phyloP scores from a whole-genome alignment of 2,797 vertebrate species.

The Syndactyla subalaris region DNA sequence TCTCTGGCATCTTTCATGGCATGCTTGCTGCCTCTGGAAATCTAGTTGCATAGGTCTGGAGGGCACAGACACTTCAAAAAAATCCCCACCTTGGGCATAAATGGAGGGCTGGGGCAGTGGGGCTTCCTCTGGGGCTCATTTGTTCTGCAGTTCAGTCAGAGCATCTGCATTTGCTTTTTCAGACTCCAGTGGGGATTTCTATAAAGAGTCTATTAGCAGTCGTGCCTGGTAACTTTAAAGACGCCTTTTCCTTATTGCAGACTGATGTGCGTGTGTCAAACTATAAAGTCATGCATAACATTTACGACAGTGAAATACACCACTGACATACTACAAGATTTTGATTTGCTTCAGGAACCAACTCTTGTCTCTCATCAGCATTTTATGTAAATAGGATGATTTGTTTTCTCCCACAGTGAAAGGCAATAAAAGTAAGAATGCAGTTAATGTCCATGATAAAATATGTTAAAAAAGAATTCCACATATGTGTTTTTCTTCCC shows the following conservation, averaged over 20 bases:
- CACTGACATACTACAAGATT: not conserved
- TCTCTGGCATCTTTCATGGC: not conserved
- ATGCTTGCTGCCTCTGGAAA: not conserved
- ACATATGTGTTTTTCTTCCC: not conserved
- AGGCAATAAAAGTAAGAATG: conserved; percentile 9
- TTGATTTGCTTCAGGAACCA: conserved; percentile 12
- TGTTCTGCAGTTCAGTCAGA: not conserved
- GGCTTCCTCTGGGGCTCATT: not conserved
- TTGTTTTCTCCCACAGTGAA: not conserved
- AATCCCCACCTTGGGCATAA: not conserved
- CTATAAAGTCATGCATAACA: not conserved
- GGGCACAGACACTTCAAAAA: not conserved
- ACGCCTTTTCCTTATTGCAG: not conserved
- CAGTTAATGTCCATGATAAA: conserved; percentile 7
- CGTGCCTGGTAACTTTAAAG: not conserved
- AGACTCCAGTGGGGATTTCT: not conserved
- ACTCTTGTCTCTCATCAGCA: not conserved
- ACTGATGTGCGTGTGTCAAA: not conserved
- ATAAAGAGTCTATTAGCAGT: not conserved
- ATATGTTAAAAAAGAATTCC: not conserved
- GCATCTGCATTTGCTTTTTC: not conserved
- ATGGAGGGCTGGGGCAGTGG: not conserved
- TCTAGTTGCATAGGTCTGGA: not conserved
- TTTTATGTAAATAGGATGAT: conserved; percentile 33
- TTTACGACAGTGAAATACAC: not conserved